Evolutionary conservation across 2,797 vertebrate species (phyloP).

Genomic region (Meriones psammophilus): DNA sequence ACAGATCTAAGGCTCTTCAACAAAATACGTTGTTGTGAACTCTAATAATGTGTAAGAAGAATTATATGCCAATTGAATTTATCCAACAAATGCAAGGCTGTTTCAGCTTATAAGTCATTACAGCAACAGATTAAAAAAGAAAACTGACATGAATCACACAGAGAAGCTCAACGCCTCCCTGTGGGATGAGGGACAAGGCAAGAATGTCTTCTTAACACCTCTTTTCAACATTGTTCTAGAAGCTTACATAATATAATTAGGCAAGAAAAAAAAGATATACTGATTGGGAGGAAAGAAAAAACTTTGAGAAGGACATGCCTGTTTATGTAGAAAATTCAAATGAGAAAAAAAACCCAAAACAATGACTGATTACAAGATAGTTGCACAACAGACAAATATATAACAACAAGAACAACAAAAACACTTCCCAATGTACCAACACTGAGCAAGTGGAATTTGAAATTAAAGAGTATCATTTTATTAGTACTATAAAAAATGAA

Average conservation of each 20-base stretch:
- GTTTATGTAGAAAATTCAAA: background rate
- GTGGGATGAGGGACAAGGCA: background rate
- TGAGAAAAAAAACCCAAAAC: background rate
- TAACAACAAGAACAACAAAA: too few species aligned
- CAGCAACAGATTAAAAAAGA: background rate
- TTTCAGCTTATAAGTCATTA: background rate
- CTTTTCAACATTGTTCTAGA: background rate
- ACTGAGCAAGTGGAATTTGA: background rate
- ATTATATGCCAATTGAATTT: background rate
- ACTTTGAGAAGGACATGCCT: background rate
- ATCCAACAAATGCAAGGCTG: background rate
- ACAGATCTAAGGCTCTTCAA: background rate
- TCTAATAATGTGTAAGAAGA: background rate
- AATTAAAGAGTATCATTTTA: background rate
- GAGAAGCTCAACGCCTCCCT: background rate
- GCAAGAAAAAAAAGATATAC: constrained; percentile 14
- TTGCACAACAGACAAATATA: background rate
- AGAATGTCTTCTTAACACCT: background rate
- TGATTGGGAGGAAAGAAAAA: background rate
- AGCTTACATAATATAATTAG: background rate
- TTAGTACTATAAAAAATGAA: background rate
- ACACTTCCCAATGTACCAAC: background rate
- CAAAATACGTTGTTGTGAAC: background rate
- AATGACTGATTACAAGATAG: background rate
- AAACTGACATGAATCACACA: background rate